phyloP scores from a whole-genome alignment of 2,113 vertebrate species.

The Pristiophorus japonicus region DNA sequence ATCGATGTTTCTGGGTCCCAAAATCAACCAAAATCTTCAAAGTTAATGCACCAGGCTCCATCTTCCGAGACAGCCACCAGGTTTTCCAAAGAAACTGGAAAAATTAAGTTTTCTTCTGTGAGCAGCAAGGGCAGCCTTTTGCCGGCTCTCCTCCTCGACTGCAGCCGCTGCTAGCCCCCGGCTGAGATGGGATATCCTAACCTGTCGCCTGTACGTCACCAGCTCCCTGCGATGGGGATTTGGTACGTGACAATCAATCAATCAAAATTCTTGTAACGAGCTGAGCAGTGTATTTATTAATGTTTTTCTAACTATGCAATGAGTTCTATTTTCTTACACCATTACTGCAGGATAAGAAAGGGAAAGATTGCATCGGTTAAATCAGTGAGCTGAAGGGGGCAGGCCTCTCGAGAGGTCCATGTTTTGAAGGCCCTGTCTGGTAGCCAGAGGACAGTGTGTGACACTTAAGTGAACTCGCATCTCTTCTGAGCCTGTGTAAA shows the following conservation, averaged over 20 bases:
- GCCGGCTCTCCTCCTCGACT: no score
- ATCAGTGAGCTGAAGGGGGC: not conserved
- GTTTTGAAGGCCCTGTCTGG: not conserved
- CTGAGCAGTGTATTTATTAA: not conserved
- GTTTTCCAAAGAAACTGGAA: no score
- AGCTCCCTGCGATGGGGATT: not conserved
- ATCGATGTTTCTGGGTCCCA: no score
- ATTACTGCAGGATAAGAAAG: not conserved
- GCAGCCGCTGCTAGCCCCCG: no score
- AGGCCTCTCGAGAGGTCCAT: not conserved
- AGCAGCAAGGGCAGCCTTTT: no score
- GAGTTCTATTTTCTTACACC: not conserved
- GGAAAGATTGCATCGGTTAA: not conserved
- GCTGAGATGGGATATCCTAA: no score
- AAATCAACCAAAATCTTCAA: no score
- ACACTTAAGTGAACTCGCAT: not conserved
- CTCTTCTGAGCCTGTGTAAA: not conserved
- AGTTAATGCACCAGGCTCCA: no score
- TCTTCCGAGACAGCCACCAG: no score
- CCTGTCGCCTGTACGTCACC: not conserved
- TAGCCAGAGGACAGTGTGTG: not conserved
- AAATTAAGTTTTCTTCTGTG: no score
- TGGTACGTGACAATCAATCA: not conserved
- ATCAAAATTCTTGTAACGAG: not conserved
- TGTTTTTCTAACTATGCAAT: constrained; percentile 17